These are phyloP conservation scores for Pseudolaguvia tuberculata DNA, from an alignment of 2,113 vertebrate genomes.

Conservation along the genomic window DNA sequence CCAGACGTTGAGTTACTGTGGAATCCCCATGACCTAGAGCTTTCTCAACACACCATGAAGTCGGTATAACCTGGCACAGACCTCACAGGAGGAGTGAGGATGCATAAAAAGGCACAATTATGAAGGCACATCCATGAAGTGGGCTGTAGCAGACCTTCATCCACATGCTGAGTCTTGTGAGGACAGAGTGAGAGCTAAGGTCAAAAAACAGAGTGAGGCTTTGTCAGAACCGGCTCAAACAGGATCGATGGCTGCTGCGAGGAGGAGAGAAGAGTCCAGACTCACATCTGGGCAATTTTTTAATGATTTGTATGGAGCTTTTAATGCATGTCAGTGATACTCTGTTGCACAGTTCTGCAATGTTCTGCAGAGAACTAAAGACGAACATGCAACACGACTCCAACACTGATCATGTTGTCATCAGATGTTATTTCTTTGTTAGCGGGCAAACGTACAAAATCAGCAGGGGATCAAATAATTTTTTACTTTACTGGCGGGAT, in stretches of 20 bases:
- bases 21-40: neutral
- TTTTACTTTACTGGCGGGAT: no score
- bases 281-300: slow-evolving; percentile 47
- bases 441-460: no score
- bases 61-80: neutral
- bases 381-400: no score
- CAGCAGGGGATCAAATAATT: no score
- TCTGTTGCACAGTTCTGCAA: no score
- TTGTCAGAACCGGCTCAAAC: slow-evolving; percentile 63
- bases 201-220: slow-evolving; percentile 62
- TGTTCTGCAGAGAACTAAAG: slow-evolving; percentile 11
- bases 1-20: neutral
- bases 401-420: no score
- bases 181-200: slow-evolving; percentile 51
- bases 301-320: slow-evolving; percentile 36
- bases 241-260: slow-evolving; percentile 56
- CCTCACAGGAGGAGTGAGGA: slow-evolving; percentile 8
- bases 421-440: no score
- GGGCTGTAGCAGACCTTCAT: slow-evolving; percentile 29
- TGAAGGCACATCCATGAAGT: slow-evolving; percentile 53
- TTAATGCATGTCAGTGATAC: no score
- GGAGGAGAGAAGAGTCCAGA: slow-evolving; percentile 45
- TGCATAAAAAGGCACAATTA: slow-evolving; percentile 54
- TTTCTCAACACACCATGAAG: neutral
- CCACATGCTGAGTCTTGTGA: slow-evolving; percentile 65